These are phyloP conservation scores for Mormyrus iriodes DNA, from an alignment of 2,113 vertebrate species.

Conservation along the genomic window DNA sequence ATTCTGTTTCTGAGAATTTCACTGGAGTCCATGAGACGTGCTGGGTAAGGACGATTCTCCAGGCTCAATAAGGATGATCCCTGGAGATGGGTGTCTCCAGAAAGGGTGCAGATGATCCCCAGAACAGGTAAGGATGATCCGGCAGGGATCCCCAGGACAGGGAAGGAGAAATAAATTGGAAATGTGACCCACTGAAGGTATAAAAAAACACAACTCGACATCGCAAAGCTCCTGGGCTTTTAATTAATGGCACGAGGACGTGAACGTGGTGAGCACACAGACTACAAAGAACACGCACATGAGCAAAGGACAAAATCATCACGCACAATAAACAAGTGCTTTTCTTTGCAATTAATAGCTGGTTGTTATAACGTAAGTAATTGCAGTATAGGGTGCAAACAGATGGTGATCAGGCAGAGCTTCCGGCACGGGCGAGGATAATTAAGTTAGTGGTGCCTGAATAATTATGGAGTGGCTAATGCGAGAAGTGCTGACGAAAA, in stretches of 20 bases:
- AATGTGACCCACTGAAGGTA: slow-evolving; percentile 15
- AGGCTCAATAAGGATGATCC: neutral
- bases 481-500: slow-evolving; percentile 51
- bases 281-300: neutral
- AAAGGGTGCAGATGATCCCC: neutral
- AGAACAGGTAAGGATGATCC: neutral
- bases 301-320: neutral
- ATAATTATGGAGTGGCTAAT: slow-evolving; percentile 67
- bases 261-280: neutral
- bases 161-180: slow-evolving; percentile 21
- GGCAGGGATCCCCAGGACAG: slow-evolving; percentile 4
- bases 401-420: slow-evolving; percentile 61
- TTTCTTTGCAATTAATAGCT: slow-evolving; percentile 64
- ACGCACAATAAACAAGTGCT: slow-evolving; percentile 26
- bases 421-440: slow-evolving; percentile 56
- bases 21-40: neutral
- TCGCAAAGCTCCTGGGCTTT: neutral
- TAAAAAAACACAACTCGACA: neutral
- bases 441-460: slow-evolving; percentile 67
- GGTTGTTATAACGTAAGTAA: slow-evolving; percentile 64
- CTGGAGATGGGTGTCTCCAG: neutral
- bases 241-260: slow-evolving; percentile 19
- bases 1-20: neutral
- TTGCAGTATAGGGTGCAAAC: slow-evolving; percentile 66
- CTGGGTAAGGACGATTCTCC: neutral